These are phyloP conservation scores for Euphonia xanthogaster DNA, from an alignment of 2,797 vertebrate genomes.

Conservation along the genomic window DNA sequence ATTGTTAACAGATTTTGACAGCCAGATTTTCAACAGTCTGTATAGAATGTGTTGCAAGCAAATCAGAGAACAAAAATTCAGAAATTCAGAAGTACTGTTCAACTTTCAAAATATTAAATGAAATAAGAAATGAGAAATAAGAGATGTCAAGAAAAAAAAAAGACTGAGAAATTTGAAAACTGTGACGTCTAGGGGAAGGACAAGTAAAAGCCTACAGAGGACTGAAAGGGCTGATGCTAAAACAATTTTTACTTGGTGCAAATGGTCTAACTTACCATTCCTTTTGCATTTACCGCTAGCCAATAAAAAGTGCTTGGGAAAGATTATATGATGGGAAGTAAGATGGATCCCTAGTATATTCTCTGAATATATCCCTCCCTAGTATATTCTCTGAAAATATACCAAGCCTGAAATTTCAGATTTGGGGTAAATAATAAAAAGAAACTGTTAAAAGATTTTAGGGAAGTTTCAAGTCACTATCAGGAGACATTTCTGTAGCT, in stretches of 20 bases:
- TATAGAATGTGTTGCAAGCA: neutral
- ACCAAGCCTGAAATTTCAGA: neutral
- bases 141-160: neutral
- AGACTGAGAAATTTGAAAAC: neutral
- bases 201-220: neutral
- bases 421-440: neutral
- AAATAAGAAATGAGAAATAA: neutral
- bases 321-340: neutral
- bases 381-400: neutral
- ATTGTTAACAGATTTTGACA: neutral
- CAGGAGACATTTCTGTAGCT: neutral
- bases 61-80: neutral
- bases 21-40: neutral
- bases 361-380: neutral
- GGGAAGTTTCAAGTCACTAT: neutral
- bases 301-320: neutral
- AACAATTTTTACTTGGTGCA: neutral
- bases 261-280: neutral
- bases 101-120: neutral
- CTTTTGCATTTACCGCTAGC: neutral
- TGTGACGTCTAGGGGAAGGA: neutral
- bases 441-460: neutral
- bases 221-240: neutral
- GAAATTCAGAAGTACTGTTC: neutral
- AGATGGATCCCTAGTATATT: neutral